phyloP scores from a whole-genome alignment of 1,140 invertebrate genomes.

The Drosophila simulans region DNA sequence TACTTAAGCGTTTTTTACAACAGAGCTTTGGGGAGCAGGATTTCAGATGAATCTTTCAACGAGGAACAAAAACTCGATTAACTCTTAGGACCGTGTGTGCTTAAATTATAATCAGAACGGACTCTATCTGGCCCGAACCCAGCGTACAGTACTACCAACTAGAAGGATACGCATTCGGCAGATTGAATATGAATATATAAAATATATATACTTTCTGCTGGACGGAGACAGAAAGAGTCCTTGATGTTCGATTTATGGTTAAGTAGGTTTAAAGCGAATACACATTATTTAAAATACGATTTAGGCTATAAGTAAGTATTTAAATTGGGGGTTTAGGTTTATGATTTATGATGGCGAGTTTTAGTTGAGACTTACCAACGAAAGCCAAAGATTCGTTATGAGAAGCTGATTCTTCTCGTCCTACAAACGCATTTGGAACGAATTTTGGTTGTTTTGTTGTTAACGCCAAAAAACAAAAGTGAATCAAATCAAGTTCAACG shows the following conservation, averaged over 20 bases:
- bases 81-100: constrained; percentile 62
- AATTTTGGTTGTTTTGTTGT: constrained; percentile 59
- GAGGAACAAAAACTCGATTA: constrained; percentile 24
- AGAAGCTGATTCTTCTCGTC: constrained; percentile 94
- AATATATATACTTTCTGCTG: not conserved
- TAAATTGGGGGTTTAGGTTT: constrained; percentile 48
- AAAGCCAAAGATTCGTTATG: constrained; percentile 94
- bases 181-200: not conserved
- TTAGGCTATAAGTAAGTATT: constrained; percentile 42
- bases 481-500: constrained; percentile 43
- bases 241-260: constrained; percentile 45
- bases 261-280: constrained; percentile 63
- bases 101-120: constrained; percentile 68
- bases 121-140: constrained; percentile 35
- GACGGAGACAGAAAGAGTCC: constrained; percentile 17
- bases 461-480: constrained; percentile 51
- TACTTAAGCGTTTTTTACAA: constrained; percentile 41
- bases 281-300: constrained; percentile 68
- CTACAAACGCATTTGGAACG: constrained; percentile 86
- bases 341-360: constrained; percentile 63
- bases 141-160: constrained; percentile 5
- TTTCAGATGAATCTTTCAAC: constrained; percentile 24
- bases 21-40: constrained; percentile 8
- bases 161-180: constrained; percentile 8
- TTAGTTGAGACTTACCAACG: constrained; percentile 91